Evolutionary conservation across 2,888 invertebrate species (phyloP).

Genomic region (Arenicola marina): DNA sequence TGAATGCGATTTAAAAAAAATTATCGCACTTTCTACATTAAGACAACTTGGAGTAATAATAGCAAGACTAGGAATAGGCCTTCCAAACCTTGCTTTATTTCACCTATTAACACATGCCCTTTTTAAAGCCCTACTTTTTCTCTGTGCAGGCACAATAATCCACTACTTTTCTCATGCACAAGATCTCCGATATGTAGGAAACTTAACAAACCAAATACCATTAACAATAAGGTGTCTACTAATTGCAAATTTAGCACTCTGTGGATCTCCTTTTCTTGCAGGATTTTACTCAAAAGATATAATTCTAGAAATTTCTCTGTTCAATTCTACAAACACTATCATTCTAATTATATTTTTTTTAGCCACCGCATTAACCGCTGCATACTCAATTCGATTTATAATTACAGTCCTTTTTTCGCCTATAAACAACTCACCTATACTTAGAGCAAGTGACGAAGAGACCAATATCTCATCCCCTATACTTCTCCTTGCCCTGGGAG

Average conservation of each 20-base stretch:
- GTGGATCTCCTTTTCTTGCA: conserved; percentile 45
- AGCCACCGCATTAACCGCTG: conserved; percentile 25
- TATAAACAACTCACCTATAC: conserved; percentile 4
- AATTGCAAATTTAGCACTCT: conserved; percentile 37
- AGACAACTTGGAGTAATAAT: conserved; percentile 78
- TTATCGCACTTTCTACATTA: conserved; percentile 78
- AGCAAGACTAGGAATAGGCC: conserved; percentile 68
- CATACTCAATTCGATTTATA: conserved; percentile 30
- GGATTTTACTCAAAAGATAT: conserved; percentile 52
- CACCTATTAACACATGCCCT: conserved; percentile 76
- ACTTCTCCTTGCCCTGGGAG: conserved; percentile 15
- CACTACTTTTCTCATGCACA: conserved; percentile 70
- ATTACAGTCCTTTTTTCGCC: conserved; percentile 17
- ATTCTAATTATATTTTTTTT: conserved; percentile 23
- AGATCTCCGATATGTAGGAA: conserved; percentile 68
- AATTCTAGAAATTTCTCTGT: conserved; percentile 37
- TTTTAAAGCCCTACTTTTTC: conserved; percentile 77
- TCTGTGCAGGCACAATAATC: conserved; percentile 74
- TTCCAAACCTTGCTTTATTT: conserved; percentile 70
- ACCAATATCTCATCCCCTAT: conserved; percentile 13
- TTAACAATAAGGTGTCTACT: conserved; percentile 35
- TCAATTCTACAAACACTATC: conserved; percentile 9
- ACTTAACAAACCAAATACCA: conserved; percentile 37
- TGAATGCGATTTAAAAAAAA: conserved; percentile 72
- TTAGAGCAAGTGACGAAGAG: conserved; percentile 11